Evolutionary conservation across 2,113 vertebrate species (phyloP), one percentile per base, ranked within the genome.

Genomic region (Rafetus swinhoei): DNA sequence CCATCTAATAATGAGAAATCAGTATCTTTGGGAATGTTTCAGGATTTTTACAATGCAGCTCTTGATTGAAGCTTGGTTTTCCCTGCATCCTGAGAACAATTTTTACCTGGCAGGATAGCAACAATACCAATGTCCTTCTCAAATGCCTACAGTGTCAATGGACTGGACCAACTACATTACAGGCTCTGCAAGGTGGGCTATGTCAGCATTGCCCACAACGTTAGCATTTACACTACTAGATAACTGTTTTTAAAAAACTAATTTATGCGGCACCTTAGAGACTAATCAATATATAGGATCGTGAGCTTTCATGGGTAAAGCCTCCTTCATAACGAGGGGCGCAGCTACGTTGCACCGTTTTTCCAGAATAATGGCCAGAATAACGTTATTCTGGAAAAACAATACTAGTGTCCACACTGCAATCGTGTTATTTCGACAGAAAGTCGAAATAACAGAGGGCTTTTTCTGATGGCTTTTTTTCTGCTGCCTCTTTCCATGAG

Each of bases 1-100:
- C 6, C 9, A 81, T 32, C 72, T 91, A 90, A 94, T 94, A 45
- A 81, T 56, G 62, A 93, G 65, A 82, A 94, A 82, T 21, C 35
- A 82, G 7, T 19, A 21, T 54, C 55, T 19, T 56, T 80, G 54
- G 39, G 93, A 85, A 85, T 85, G 32, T 2, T 93, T 91, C 14
- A 57, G 32, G 13, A 74, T 50, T 82, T 88, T 59, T 60, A 14
- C 39, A 82, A 79, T 84, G 74, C 15, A 87, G 59, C 11, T 72
- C 9, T 39, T 56, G 18, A 80, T 9, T 32, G 76, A 79, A 62
- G 81, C 8, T 9, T 14, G 54, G 1, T 2, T 89, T 87, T 91
- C 92, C 45, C 62, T 80, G 35, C 6, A 6, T 7, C 27, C 39
- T 3, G 91, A 85, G 77, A 52, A 84, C 57, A 27, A 5, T 1